Percentiles rank a stretch among this genome's conserved stretches.
Evolutionary conservation across 2,113 vertebrate species (phyloP).

Genomic region (Erythrocercus mccallii): DNA sequence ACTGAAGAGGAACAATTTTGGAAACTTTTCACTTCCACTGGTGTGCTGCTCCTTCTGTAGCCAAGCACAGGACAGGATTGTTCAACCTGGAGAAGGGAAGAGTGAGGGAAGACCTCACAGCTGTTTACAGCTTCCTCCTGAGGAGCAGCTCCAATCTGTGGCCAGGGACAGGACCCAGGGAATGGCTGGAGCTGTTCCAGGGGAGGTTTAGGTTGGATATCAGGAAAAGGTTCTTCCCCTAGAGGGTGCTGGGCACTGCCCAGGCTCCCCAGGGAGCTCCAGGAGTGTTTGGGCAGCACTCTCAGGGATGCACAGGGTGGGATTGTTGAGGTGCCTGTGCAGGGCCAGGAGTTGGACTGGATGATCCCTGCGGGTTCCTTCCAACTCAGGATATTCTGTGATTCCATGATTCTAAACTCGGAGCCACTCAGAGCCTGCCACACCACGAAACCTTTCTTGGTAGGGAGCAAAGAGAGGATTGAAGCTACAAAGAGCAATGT

Average conservation of each 20-base stretch:
- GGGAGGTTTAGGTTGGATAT: fast-evolving
- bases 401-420: not conserved
- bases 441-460: not conserved
- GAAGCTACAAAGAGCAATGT: not conserved
- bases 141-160: not conserved
- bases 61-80: not conserved
- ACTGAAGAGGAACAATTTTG: not conserved
- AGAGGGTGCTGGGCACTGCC: not conserved
- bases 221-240: not conserved
- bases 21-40: not conserved
- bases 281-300: fast-evolving
- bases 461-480: not conserved
- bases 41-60: not conserved
- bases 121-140: not conserved
- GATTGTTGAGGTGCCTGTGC: not conserved
- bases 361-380: not conserved
- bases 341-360: fast-evolving
- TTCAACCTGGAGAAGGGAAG: not conserved
- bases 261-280: not conserved
- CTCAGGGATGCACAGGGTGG: not conserved
- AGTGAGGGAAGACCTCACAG: not conserved
- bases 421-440: not conserved
- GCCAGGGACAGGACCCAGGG: not conserved
- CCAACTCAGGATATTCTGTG: not conserved
- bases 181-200: fast-evolving